Evolutionary conservation across 1,140 invertebrate genomes (phyloP).

Genomic region (Eupristina koningsbergeri): DNA sequence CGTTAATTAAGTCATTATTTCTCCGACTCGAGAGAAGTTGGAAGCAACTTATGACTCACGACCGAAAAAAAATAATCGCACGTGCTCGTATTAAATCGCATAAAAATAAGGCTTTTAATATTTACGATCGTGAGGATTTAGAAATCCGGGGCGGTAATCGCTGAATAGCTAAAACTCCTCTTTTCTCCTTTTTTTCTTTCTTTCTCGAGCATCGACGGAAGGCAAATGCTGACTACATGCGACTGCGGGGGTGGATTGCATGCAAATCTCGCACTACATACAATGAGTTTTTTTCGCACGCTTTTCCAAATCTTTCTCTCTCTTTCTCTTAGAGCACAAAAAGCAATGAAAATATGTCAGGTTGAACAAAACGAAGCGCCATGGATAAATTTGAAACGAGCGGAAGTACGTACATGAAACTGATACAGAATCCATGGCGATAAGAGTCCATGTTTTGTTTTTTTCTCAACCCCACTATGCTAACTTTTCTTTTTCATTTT

Average conservation of each 20-base stretch:
- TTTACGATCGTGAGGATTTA: constrained; percentile 14
- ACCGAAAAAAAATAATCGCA: background rate
- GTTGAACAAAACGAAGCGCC: background rate
- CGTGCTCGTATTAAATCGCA: background rate
- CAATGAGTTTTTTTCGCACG: constrained; percentile 1
- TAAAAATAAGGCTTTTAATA: constrained; percentile 20
- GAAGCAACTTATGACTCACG: background rate
- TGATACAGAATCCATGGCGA: background rate
- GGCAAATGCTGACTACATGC: background rate
- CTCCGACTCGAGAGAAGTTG: background rate
- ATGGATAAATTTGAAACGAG: background rate
- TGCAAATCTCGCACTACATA: background rate
- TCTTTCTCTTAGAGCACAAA: background rate
- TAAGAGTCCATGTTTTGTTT: background rate
- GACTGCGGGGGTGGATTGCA: background rate
- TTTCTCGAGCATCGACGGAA: background rate
- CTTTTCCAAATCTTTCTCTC: background rate
- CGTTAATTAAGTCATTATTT: background rate
- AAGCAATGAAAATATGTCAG: constrained; percentile 29
- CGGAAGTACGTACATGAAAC: background rate
- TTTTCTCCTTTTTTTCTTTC: background rate
- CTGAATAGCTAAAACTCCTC: constrained; percentile 3
- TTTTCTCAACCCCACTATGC: background rate
- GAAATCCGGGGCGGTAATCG: constrained; percentile 2
- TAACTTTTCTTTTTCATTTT: background rate